Evolutionary conservation across 2,888 invertebrate species (phyloP).

Genomic region (Mystacides longicornis): DNA sequence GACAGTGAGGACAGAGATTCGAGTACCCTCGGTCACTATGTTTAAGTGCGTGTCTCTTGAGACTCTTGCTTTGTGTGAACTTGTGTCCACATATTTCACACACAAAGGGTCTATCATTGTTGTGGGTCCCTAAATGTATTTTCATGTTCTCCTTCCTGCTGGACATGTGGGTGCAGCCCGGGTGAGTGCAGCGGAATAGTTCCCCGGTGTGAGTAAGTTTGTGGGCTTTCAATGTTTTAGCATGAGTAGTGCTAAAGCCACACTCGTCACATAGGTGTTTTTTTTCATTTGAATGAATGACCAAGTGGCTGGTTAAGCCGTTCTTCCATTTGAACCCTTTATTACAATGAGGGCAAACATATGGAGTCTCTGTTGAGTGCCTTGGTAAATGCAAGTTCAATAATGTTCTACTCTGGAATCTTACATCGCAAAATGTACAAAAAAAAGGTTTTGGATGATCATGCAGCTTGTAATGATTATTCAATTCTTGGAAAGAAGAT

Average conservation of each 20-base stretch:
- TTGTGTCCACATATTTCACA: conserved; percentile 51
- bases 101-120: conserved; percentile 47
- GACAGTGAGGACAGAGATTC: conserved; percentile 39
- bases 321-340: conserved; percentile 54
- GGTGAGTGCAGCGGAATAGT: conserved; percentile 41
- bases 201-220: conserved; percentile 45
- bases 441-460: conserved; percentile 43
- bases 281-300: conserved; percentile 43
- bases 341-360: conserved; percentile 42
- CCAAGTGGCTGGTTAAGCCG: conserved; percentile 47
- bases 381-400: conserved; percentile 46
- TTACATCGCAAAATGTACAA: conserved; percentile 43
- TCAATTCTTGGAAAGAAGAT: conserved; percentile 29
- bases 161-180: conserved; percentile 41
- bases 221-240: conserved; percentile 48
- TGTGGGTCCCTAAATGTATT: conserved; percentile 47
- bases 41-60: conserved; percentile 30
- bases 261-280: conserved; percentile 51
- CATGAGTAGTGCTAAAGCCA: conserved; percentile 49
- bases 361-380: conserved; percentile 47
- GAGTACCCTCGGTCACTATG: conserved; percentile 32
- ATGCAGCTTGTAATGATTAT: conserved; percentile 38
- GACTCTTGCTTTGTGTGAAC: conserved; percentile 49
- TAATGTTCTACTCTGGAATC: conserved; percentile 44
- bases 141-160: conserved; percentile 48